Evolutionary conservation across 1,140 invertebrate species (phyloP), one percentile per base, ranked within the genome.

Genomic region (Anoplophora glabripennis): DNA sequence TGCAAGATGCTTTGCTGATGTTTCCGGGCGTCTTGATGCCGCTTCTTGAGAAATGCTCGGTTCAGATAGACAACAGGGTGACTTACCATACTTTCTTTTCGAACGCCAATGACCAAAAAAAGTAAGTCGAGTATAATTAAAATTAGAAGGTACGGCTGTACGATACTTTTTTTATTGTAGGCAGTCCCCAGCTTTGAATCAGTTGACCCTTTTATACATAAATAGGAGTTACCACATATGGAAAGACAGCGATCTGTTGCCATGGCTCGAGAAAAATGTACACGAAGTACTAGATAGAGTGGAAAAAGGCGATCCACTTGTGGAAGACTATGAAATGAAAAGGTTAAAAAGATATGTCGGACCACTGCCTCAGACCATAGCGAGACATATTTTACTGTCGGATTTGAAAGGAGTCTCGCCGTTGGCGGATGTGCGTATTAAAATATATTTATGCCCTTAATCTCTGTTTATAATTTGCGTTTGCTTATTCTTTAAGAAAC

Each of bases 311-410:
- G 87, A 91, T 68, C 85, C 89, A 68, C 68, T 83, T 12, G 76
- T 86, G 0, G 79, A 79, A 49, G 84, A 86, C 47, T 89, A 80
- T 72, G 78, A 81, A 69, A 72, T 76, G 37, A 88, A 88, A 73
- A 76, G 89, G 42, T 72, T 75, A 5, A 76, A 78, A 59, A 70
- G 86, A 42, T 92, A 88, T 74, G 80, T 81, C 63, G 84, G 83
- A 7, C 73, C 73, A 51, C 80, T 88, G 12, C 91, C 91, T 2
- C 75, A 82, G 35, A 90, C 87, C 72, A 86, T 94, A 63, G 78
- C 86, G 17, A 77, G 92, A 28, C 90, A 94, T 73, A 85, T 94
- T 44, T 79, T 94, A 41, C 74, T 94, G 2, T 89, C 89, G 0
- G 91, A 92, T 68, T 82, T 89, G 28, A 90, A 89, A 72, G 87